A percentile compares a stretch with the other conserved stretches of the same genome.
These are phyloP conservation scores for Erethizon dorsatum DNA, from an alignment of 2,797 vertebrate genomes.

Conservation along the genomic window DNA sequence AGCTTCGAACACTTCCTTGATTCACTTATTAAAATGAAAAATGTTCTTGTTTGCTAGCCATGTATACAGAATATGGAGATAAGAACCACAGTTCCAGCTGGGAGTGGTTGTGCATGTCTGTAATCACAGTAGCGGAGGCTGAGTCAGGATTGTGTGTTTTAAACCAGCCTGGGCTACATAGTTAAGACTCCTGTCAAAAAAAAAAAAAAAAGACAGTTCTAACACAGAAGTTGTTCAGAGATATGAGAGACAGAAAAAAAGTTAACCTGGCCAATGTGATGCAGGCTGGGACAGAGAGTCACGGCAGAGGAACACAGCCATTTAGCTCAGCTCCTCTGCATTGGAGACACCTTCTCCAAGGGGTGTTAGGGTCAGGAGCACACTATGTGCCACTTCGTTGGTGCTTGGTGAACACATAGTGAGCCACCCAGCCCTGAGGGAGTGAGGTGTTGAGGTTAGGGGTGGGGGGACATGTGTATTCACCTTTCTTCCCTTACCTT, in stretches of 20 bases:
- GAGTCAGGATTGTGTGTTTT: neutral
- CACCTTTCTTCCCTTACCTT: neutral
- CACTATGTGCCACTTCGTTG: neutral
- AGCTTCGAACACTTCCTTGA: slow-evolving; percentile 36
- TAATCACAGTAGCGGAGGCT: neutral
- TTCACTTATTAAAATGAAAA: slow-evolving; percentile 54
- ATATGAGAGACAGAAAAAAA: neutral
- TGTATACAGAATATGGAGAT: neutral
- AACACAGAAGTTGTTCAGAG: slow-evolving; percentile 10
- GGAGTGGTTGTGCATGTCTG: neutral
- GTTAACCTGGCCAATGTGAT: neutral
- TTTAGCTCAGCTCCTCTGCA: neutral
- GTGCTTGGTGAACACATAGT: neutral
- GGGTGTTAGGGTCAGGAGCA: neutral
- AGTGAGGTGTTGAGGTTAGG: neutral
- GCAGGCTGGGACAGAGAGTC: neutral
- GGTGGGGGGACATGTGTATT: neutral
- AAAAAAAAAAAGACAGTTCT: neutral
- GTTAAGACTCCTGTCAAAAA: neutral
- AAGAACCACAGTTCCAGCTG: neutral
- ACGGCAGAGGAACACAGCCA: too few relatives aligned
- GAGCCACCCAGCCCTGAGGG: too few relatives aligned
- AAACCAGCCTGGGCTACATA: neutral
- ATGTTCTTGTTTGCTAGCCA: neutral
- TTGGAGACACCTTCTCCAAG: neutral